Evolutionary conservation across 2,797 vertebrate genomes (phyloP).

Genomic region (Caiman crocodilus): DNA sequence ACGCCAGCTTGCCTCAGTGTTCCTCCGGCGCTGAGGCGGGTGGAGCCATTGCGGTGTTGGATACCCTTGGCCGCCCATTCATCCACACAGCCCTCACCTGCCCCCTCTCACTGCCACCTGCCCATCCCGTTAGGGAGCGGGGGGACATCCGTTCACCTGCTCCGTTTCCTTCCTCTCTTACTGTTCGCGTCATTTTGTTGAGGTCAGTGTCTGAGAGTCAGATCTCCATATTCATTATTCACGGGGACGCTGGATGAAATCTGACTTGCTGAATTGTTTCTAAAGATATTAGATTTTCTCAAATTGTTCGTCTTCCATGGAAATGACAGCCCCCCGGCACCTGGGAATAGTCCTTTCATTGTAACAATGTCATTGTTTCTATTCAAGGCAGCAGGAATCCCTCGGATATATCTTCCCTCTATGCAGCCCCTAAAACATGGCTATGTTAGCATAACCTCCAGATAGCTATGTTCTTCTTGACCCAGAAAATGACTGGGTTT

Average conservation of each 20-base stretch:
- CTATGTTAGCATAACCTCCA: slow-evolving; percentile 69
- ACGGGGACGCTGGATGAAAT: slow-evolving; percentile 61
- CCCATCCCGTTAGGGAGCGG: slow-evolving; percentile 16
- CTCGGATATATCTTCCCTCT: slow-evolving; percentile 55
- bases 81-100: fast-evolving
- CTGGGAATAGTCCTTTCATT: slow-evolving; percentile 73
- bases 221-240: slow-evolving; percentile 47
- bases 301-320: slow-evolving; percentile 69
- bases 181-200: neutral
- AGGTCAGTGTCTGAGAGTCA: neutral
- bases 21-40: neutral
- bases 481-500: slow-evolving; percentile 67
- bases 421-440: slow-evolving; percentile 55
- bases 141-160: neutral
- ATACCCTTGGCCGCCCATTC: neutral
- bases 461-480: slow-evolving; percentile 68
- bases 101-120: neutral
- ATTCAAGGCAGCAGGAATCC: slow-evolving; percentile 73
- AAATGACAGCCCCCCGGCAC: slow-evolving; percentile 70
- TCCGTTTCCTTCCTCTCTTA: neutral
- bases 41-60: neutral
- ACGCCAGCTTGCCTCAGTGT: neutral
- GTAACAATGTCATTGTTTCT: slow-evolving; percentile 73
- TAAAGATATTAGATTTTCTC: slow-evolving; percentile 74
- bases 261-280: slow-evolving; percentile 76